phyloP scores from a whole-genome alignment of 2,113 vertebrate genomes.

The Rostratula benghalensis region DNA sequence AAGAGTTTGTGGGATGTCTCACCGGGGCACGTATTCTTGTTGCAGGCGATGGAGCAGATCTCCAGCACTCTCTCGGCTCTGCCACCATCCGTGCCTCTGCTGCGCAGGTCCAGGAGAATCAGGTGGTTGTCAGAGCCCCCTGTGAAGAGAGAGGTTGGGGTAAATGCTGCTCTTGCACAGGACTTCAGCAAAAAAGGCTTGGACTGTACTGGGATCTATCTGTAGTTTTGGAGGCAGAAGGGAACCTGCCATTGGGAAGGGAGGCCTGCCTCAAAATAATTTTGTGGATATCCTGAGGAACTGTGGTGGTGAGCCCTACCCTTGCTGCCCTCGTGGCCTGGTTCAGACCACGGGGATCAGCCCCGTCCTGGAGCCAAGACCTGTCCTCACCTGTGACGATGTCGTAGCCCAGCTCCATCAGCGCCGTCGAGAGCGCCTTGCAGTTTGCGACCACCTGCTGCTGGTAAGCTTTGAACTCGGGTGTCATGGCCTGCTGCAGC shows the following conservation, averaged over 20 bases:
- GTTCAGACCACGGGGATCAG: neutral
- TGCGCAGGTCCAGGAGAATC: conserved; percentile 91
- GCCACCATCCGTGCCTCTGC: conserved; percentile 87
- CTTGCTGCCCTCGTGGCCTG: neutral
- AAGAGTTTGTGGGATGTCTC: neutral
- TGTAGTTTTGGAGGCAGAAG: neutral
- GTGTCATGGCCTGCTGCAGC: conserved; percentile 88
- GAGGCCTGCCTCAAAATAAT: neutral
- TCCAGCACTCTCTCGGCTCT: conserved; percentile 94
- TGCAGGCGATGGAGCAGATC: conserved; percentile 92
- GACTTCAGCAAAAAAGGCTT: neutral
- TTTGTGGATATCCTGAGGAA: neutral
- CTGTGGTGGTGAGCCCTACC: rapidly evolving
- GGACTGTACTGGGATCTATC: neutral
- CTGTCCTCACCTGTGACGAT: conserved; percentile 85
- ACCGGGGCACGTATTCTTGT: conserved; percentile 99
- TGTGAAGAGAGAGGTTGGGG: conserved; percentile 42
- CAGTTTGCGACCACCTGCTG: conserved; percentile 90
- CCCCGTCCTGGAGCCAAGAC: rapidly evolving
- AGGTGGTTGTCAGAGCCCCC: conserved; percentile 97
- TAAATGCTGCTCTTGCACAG: rapidly evolving
- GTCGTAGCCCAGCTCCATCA: conserved; percentile 85
- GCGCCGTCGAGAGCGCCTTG: conserved; percentile 72
- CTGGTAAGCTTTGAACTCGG: conserved; percentile 91
- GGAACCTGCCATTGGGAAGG: neutral